phyloP scores from a whole-genome alignment of 2,888 invertebrate genomes.

The Oscheius sp. region DNA sequence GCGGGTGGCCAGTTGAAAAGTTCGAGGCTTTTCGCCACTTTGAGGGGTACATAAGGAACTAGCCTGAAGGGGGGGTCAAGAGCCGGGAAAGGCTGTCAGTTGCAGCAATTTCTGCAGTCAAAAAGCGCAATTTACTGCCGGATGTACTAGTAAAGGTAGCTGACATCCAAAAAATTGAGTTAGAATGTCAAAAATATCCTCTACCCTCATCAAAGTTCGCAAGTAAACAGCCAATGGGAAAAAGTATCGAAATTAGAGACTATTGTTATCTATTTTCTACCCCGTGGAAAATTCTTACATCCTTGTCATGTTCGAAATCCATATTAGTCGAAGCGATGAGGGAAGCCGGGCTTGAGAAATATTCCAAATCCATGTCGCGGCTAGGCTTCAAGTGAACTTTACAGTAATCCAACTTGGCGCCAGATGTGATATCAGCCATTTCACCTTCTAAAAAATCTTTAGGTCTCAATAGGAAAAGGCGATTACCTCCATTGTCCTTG shows the following conservation, averaged over 20 bases:
- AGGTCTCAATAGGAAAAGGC: not conserved
- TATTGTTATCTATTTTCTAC: not conserved
- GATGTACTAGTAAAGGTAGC: too few relatives aligned
- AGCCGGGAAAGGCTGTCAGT: not conserved
- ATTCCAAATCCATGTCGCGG: conserved; percentile 94
- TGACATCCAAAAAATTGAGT: too few relatives aligned
- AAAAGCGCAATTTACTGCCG: too few relatives aligned
- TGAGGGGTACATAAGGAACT: not conserved
- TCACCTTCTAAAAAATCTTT: conserved; percentile 45
- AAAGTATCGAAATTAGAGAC: conserved; percentile 1
- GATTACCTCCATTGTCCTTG: conserved; percentile 62
- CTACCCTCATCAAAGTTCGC: too few relatives aligned
- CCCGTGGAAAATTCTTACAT: conserved; percentile 77
- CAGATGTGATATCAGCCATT: conserved; percentile 60
- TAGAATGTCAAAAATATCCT: too few relatives aligned
- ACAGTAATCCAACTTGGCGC: conserved; percentile 63
- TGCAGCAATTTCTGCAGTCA: too few relatives aligned
- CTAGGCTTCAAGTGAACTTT: conserved; percentile 90
- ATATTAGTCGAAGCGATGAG: conserved; percentile 83
- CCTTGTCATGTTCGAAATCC: conserved; percentile 87
- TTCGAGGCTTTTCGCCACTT: not conserved
- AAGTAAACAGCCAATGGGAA: not conserved
- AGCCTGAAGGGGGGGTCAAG: not conserved
- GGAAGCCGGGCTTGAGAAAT: conserved; percentile 83
- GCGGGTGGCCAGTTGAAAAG: not conserved